Conservation (phyloP, 2,113 vertebrate species). For the Psittacula cyanocephala region DNA sequence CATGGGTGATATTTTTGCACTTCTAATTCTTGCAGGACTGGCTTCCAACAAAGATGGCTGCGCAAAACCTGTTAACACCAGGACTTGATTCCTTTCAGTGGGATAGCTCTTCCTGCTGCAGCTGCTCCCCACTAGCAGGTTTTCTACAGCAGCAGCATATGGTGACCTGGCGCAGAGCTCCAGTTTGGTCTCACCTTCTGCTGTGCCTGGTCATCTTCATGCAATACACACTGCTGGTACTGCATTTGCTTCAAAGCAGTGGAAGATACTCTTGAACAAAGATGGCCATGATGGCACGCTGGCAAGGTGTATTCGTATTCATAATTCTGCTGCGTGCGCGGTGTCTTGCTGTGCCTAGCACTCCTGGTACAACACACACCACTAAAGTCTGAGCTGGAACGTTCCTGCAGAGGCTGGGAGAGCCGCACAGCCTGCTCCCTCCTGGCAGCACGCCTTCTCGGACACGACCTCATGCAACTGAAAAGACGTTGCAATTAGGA, state of each 20-base stretch:
- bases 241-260: background rate
- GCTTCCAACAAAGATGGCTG: background rate
- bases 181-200: background rate
- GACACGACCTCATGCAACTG: background rate
- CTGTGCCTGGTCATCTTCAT: background rate
- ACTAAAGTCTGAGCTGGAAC: background rate
- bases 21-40: background rate
- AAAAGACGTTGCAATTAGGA: background rate
- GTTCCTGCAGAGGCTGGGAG: background rate
- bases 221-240: rapidly evolving
- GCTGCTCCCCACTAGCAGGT: background rate
- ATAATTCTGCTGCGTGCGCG: rapidly evolving
- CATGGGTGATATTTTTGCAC: background rate
- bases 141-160: background rate
- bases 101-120: background rate
- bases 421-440: background rate
- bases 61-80: background rate
- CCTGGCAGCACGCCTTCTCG: background rate
- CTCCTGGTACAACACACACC: rapidly evolving
- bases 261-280: background rate
- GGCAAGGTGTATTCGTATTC: background rate
- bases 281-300: rapidly evolving
- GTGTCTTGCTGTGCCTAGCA: background rate
- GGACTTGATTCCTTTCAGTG: background rate
- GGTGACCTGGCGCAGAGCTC: background rate